Evolutionary conservation across 2,888 invertebrate genomes (phyloP), one percentile per base, ranked within the genome.

Genomic region (Eulithis testata): DNA sequence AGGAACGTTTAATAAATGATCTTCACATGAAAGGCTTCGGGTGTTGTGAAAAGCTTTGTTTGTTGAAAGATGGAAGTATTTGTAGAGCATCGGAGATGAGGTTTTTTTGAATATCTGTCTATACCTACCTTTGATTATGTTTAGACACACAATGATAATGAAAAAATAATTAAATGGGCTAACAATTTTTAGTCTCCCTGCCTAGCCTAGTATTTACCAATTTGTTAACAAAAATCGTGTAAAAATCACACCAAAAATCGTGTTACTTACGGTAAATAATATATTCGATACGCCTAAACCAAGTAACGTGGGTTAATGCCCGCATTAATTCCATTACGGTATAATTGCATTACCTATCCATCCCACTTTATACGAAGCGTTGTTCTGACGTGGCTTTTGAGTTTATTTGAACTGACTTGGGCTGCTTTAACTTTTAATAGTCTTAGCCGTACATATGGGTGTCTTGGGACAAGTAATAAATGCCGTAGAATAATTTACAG

Each of bases 331-430:
- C 65, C 66, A 71, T 71, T 71, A 69, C 54, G 60, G 60, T 58
- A 61, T 74, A 74, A 74, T 74, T 69, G 65, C 60, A 69, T 74
- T 71, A 70, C 45, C 65, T 70, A 69, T 70, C 68, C 69, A 66
- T 68, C 66, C 56, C 58, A 61, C 70, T 66, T 67, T 68, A n/a
- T n/a, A 69, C 65, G 60, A 63, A 62, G 60, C 37, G 65, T 67
- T 70, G 65, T 70, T 73, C 63, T 65, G 66, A 68, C 64, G 63
- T 60, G 49, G 64, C 60, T 51, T 65, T 66, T 64, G 65, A 63
- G 63, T 58, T 66, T 61, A 63, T 60, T 52, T 60, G 49, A 69
- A 64, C 56, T 58, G 53, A 49, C 57, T 56, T 45, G 53, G 47
- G 57, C 47, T 65, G 60, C 63, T 65, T 57, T 11, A 70, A 68